Conservation (phyloP, 1,140 invertebrate genomes). For the Drosophila asahinai region DNA sequence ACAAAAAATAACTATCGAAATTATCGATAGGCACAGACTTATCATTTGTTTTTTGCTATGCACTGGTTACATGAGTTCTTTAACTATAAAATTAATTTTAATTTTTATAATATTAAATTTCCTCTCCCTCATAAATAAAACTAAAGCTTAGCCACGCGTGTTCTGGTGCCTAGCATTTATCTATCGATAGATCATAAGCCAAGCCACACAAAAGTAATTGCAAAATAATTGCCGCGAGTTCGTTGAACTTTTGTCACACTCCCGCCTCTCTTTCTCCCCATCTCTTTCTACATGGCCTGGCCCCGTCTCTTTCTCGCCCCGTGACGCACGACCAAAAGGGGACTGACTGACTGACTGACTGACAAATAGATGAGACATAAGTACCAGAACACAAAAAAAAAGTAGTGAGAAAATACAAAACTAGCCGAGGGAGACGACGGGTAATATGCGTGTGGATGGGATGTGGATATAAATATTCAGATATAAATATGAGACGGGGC, state of each 20-base stretch:
- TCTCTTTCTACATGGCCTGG: neutral
- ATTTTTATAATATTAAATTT: too few species aligned
- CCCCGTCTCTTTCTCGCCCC: neutral
- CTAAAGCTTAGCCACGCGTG: conserved; percentile 3
- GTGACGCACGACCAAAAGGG: conserved; percentile 30
- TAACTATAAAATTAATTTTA: neutral
- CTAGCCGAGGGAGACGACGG: conserved; percentile 11
- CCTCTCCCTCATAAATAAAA: neutral
- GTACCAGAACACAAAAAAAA: conserved; percentile 13
- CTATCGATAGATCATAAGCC: conserved; percentile 55
- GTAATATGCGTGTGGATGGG: conserved; percentile 9
- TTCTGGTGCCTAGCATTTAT: conserved; percentile 9
- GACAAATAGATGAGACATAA: conserved; percentile 38
- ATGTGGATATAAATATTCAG: conserved; percentile 62
- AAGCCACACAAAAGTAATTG: conserved; percentile 61
- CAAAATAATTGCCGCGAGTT: conserved; percentile 73
- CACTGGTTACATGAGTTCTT: neutral
- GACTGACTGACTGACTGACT: conserved; percentile 10
- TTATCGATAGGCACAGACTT: neutral
- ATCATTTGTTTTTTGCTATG: neutral
- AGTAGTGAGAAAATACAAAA: conserved; percentile 20
- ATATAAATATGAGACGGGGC: conserved; percentile 48
- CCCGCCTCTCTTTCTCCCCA: neutral
- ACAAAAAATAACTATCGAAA: neutral
- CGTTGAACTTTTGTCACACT: conserved; percentile 45